phyloP scores from a whole-genome alignment of 1,140 invertebrate species.

The Conus betulinus region DNA sequence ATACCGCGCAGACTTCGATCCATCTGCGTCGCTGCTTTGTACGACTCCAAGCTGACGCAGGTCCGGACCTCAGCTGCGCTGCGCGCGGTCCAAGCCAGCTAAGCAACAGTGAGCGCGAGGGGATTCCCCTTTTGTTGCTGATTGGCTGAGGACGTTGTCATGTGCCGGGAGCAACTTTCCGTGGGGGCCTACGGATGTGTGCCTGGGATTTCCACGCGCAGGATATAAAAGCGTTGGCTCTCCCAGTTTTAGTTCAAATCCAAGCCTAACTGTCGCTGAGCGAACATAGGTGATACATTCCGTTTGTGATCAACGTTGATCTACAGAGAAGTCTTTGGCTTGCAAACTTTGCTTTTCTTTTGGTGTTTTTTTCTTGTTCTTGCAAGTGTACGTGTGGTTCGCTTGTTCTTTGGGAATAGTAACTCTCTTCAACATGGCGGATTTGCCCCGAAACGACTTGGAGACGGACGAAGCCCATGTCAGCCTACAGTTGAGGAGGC shows the following conservation, averaged over 20 bases:
- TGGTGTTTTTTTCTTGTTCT: not conserved
- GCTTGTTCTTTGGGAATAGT: not conserved
- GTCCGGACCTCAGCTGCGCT: too few relatives aligned
- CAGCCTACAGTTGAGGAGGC: not conserved
- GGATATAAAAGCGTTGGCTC: not conserved
- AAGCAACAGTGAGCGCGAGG: not conserved
- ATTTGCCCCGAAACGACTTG: slow-evolving; percentile 26
- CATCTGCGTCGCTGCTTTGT: not conserved
- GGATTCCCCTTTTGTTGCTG: slow-evolving; percentile 21
- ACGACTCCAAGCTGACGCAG: not conserved
- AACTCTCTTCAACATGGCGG: slow-evolving; percentile 29
- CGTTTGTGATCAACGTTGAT: too few relatives aligned
- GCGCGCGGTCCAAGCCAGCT: too few relatives aligned
- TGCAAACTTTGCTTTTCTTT: not conserved
- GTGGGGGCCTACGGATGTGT: not conserved
- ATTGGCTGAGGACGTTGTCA: slow-evolving; percentile 14
- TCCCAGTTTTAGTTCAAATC: not conserved
- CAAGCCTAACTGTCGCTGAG: not conserved
- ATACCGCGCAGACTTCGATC: not conserved
- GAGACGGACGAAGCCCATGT: slow-evolving; percentile 7
- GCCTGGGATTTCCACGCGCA: too few relatives aligned
- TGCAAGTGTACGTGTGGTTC: not conserved
- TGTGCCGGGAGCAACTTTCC: not conserved
- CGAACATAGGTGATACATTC: not conserved
- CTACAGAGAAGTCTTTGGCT: too few relatives aligned